A percentile compares a stretch with the other conserved stretches of the same genome.
phyloP scores from a whole-genome alignment of 2,113 vertebrate species.

The Brienomyrus brachyistius region DNA sequence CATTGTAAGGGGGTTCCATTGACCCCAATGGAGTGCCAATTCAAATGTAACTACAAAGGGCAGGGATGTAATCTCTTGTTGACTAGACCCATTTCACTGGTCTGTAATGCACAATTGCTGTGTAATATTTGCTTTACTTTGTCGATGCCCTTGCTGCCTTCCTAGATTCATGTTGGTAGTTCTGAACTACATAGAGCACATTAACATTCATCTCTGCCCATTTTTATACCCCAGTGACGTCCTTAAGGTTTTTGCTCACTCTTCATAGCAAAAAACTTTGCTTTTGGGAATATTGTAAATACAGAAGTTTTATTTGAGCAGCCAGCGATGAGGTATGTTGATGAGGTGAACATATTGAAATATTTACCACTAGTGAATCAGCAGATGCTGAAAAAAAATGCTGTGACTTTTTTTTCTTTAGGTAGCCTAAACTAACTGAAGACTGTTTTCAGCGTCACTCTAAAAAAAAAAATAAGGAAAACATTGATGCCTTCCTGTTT shows the following conservation, averaged over 20 bases:
- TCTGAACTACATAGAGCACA: not conserved
- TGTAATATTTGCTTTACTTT: not conserved
- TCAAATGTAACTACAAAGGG: not conserved
- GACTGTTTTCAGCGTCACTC: not conserved
- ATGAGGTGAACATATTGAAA: not conserved
- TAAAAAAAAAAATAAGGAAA: not conserved
- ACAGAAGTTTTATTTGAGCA: not conserved
- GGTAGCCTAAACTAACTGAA: not conserved
- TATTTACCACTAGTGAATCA: slow-evolving; percentile 11
- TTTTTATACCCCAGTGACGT: not conserved
- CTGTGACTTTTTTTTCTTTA: not conserved
- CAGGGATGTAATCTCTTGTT: not conserved
- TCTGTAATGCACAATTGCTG: not conserved
- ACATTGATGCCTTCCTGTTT: not conserved
- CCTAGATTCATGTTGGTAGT: not conserved
- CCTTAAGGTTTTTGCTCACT: not conserved
- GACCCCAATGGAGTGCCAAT: not conserved
- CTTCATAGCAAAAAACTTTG: not conserved
- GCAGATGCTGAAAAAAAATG: not conserved
- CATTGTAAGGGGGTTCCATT: not conserved
- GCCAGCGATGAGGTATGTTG: not conserved
- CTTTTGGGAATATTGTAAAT: not conserved
- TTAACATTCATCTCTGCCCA: not conserved
- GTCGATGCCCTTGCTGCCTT: not conserved
- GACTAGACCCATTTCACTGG: not conserved